Evolutionary conservation across 2,797 vertebrate species (phyloP), one percentile per base, ranked within the genome.

Genomic region (Tangara arthus): DNA sequence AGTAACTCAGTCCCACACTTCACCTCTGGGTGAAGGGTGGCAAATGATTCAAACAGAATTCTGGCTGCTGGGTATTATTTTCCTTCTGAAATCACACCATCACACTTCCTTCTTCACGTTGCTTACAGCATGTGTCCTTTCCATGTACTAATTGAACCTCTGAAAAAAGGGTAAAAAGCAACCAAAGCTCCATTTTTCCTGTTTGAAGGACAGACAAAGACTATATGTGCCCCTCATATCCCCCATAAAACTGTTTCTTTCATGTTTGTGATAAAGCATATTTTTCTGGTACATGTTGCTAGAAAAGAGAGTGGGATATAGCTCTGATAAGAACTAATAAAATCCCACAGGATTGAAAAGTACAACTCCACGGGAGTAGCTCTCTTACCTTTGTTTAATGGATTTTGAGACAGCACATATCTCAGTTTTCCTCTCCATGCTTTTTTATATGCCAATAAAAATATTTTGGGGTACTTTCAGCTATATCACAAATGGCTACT

Each of bases 361-460:
- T 37, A 27, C 46, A 66, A 50, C 15, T 69, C 35, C 56, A 66
- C 8, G 17, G 47, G 42, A 79, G 12, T 22, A 44, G 50, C 32
- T 66, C 28, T 84, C 85, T 89, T 89, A 89, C 86, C 94, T 93
- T n/a, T n/a, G n/a, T n/a, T n/a, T n/a, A n/a, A n/a, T n/a, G n/a
- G n/a, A n/a, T n/a, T n/a, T n/a, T n/a, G n/a, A n/a, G n/a, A n/a
- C n/a, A n/a, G n/a, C n/a, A n/a, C n/a, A n/a, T n/a, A n/a, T n/a
- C n/a, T n/a, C n/a, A n/a, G n/a, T n/a, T n/a, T n/a, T 82, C 37
- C 39, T 86, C 53, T 84, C 90, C 13, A 6, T 24, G 30, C 15
- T 44, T 89, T 88, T 72, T 87, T 28, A 69, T 50, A 47, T 19
- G 19, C 15, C 59, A 81, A 35, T 60, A 17, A 44, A 92, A 92